Evolutionary conservation across 2,113 vertebrate species (phyloP), one percentile per base, ranked within the genome.

Genomic region (Eurypyga helias): DNA sequence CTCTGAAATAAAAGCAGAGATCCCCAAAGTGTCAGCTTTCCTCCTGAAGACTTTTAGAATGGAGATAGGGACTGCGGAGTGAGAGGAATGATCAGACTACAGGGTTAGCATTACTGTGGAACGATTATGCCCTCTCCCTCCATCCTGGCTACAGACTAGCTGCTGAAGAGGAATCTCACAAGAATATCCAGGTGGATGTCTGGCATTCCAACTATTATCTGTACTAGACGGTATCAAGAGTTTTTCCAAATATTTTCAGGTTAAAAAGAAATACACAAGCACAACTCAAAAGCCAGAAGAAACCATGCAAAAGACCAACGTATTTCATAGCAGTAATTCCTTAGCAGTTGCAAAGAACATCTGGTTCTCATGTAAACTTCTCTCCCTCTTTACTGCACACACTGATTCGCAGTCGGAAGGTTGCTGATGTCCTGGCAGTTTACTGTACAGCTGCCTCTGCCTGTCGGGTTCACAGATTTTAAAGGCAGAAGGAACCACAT

Each of bases 1-100:
- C 90, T 92, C 85, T 87, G 93, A 91, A 96, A 97, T 96, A 86
- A 97, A 97, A 97, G 92, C 73, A 83, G 87, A 92, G 87, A 36
- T 21, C 77, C 90, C 52, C 52, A 31, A 92, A 90, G 87, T 61
- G 86, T 65, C 78, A 82, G 96, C 83, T 93, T 92, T 90, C 95
- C 96, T 58, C 84, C 89, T 87, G 89, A 77, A 96, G 91, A 83
- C 93, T 96, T 98, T 95, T 78, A 96, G 96, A 97, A 93, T 93
- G 97, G 91, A 98, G 97, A 97, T 11, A 24, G 83, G 92, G 87
- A 61, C 54, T 46, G 82, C 12, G 54, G 57, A 80, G 57, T 0
- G 86, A 93, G 85, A 88, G 87, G 64, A 97, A 93, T 18, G 90
- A 95, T 70, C 29, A 83, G 93, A 93, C 92, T 87, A 60, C 33